Conservation (phyloP, 2,113 vertebrate species). For the Cyprinodon variegatus region DNA sequence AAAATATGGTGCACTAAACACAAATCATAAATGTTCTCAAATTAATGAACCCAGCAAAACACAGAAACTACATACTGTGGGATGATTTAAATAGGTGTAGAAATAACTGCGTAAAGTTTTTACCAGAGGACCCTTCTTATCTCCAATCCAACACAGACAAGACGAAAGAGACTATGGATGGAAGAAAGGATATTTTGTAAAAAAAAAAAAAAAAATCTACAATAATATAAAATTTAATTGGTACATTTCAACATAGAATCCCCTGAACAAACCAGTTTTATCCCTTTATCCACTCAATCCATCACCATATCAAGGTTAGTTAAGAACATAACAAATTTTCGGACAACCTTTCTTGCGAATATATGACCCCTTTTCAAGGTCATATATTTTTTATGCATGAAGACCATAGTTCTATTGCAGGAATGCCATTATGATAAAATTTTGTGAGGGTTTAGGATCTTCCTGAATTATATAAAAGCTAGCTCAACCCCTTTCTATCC, state of each 20-base stretch:
- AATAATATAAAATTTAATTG: conserved; percentile 18
- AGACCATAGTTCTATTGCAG: conserved; percentile 25
- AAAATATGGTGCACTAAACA: not conserved
- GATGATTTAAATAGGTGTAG: not conserved
- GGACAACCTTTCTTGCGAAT: not conserved
- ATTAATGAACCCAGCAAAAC: too few relatives aligned
- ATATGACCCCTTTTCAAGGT: too few relatives aligned
- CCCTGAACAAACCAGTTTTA: conserved; percentile 57
- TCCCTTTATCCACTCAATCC: conserved; percentile 69
- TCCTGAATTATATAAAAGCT: conserved; percentile 20
- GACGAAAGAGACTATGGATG: not conserved
- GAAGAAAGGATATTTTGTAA: not conserved
- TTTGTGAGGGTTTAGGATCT: conserved; percentile 11
- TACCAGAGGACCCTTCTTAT: too few relatives aligned
- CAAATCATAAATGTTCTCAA: not conserved
- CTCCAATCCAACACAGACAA: not conserved
- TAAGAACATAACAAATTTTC: conserved; percentile 33
- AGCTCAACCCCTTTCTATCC: not conserved
- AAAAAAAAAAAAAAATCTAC: not conserved
- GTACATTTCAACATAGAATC: conserved; percentile 26
- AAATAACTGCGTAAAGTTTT: not conserved
- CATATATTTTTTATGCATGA: conserved; percentile 18
- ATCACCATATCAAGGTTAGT: conserved; percentile 53
- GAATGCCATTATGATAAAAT: conserved; percentile 33
- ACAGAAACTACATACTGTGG: not conserved